These are phyloP conservation scores for Aurelia sp. DNA, from an alignment of 30 jellyfish, hydroid and myxozoan genomes.

Conservation along the genomic window DNA sequence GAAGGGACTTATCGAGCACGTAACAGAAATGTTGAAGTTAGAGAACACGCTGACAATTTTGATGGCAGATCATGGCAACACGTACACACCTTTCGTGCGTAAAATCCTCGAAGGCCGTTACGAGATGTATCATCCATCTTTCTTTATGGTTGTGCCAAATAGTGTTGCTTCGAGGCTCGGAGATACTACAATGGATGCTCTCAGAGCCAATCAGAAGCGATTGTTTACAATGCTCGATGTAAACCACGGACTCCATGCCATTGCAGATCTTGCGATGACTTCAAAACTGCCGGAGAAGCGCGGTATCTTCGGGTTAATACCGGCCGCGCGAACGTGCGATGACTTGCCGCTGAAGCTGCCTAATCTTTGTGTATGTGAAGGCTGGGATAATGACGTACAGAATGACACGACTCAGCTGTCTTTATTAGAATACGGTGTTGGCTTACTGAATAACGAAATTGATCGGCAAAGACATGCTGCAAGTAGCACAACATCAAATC, in stretches of 20 bases:
- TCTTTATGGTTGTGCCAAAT: conserved; percentile 85
- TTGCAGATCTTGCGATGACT: conserved; percentile 43
- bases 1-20: conserved; percentile 50
- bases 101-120: conserved; percentile 70
- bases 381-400: conserved; percentile 71
- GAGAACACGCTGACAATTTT: conserved; percentile 81
- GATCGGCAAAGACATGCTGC: conserved; percentile 34
- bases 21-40: conserved; percentile 20
- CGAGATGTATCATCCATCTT: conserved; percentile 91
- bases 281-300: conserved; percentile 22
- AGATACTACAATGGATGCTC: conserved; percentile 53
- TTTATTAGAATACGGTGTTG: conserved; percentile 81
- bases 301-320: conserved; percentile 65
- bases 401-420: conserved; percentile 67
- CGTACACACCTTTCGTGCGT: conserved; percentile 73
- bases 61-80: conserved; percentile 94
- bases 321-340: conserved; percentile 66
- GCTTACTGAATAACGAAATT: conserved; percentile 71
- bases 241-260: conserved; percentile 54
- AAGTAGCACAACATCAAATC: not conserved
- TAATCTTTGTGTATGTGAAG: conserved; percentile 83
- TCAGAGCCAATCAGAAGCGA: conserved; percentile 81
- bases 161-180: conserved; percentile 64
- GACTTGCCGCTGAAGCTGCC: conserved; percentile 78
- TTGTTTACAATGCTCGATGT: conserved; percentile 75